Conservation (phyloP, 2,888 invertebrate genomes). For the Luperina nickerlii region DNA sequence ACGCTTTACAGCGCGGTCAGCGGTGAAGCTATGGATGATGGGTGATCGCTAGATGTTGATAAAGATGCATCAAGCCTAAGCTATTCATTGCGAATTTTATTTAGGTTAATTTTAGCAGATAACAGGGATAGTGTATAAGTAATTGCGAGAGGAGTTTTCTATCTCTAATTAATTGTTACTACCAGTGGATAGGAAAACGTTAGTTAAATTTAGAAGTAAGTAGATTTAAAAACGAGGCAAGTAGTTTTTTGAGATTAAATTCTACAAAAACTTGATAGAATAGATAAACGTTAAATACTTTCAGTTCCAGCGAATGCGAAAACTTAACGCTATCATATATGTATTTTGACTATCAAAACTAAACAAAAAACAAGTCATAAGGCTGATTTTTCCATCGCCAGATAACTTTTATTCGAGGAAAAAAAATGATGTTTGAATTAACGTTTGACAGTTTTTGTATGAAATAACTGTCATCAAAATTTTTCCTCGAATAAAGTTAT, state of each 20-base stretch:
- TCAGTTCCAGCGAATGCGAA: too few species aligned
- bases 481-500: too few species aligned
- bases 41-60: neutral
- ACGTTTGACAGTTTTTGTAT: too few species aligned
- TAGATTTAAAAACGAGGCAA: neutral
- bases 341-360: neutral
- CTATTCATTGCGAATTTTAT: neutral
- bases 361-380: neutral
- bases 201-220: neutral
- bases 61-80: neutral
- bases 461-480: too few species aligned
- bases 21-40: neutral
- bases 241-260: neutral
- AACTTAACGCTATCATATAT: neutral
- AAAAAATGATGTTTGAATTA: too few species aligned
- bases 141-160: neutral
- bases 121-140: neutral
- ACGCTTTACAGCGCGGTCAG: too few species aligned
- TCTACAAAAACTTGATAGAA: neutral
- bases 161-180: neutral
- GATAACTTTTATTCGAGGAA: too few species aligned
- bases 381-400: too few species aligned
- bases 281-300: neutral
- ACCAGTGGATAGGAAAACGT: neutral
- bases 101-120: neutral